phyloP scores from a whole-genome alignment of 1,140 invertebrate genomes.

The Plodia interpunctella region DNA sequence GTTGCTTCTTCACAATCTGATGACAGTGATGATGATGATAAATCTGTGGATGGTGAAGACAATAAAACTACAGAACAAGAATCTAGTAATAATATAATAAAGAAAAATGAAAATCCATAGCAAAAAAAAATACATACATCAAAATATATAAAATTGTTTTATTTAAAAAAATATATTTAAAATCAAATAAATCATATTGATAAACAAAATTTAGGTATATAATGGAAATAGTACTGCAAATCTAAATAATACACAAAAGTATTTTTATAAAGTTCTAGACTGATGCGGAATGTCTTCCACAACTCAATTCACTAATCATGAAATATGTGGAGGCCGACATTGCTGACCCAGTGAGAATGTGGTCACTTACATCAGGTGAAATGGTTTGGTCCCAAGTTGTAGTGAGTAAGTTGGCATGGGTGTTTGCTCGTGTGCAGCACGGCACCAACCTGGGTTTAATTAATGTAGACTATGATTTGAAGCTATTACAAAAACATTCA shows the following conservation, averaged over 20 bases:
- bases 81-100: conserved; percentile 9
- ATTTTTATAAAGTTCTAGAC: background rate
- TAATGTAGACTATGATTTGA: too few relatives aligned
- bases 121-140: background rate
- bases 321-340: background rate
- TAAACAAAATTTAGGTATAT: background rate
- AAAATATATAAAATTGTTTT: background rate
- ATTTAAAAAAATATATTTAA: too few relatives aligned
- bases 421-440: conserved; percentile 11
- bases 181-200: too few relatives aligned
- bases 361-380: background rate
- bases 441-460: conserved; percentile 15
- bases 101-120: conserved; percentile 10
- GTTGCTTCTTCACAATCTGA: conserved; percentile 46
- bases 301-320: background rate
- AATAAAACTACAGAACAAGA: conserved; percentile 12
- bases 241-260: too few relatives aligned
- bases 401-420: background rate
- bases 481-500: too few relatives aligned
- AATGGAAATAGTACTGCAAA: background rate
- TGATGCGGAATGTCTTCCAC: background rate
- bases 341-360: background rate
- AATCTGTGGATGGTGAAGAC: conserved; percentile 29
- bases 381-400: background rate
- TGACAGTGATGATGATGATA: conserved; percentile 34